Conservation (phyloP, 2,797 vertebrate species). For the Myotis planiceps region DNA sequence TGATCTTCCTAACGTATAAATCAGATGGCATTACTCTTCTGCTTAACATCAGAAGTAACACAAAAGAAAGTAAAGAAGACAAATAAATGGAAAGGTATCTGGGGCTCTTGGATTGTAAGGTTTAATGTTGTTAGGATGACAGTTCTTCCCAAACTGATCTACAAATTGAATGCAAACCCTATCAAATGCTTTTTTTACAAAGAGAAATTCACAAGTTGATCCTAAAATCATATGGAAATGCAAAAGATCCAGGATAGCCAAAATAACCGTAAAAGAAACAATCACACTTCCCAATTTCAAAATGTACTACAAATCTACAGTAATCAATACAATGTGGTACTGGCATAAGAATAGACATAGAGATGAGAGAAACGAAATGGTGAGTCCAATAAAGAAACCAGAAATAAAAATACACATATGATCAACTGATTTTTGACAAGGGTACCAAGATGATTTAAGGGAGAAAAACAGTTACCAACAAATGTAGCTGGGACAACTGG, state of each 20-base stretch:
- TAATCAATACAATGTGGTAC: neutral
- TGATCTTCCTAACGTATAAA: neutral
- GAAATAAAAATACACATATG: neutral
- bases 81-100: neutral
- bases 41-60: neutral
- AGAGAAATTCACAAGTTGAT: neutral
- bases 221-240: neutral
- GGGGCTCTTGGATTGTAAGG: neutral
- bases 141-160: neutral
- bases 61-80: neutral
- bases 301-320: neutral
- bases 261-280: conserved; percentile 17
- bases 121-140: neutral
- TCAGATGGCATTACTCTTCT: neutral
- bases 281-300: neutral
- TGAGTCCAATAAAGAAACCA: neutral
- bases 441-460: neutral
- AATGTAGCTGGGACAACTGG: neutral
- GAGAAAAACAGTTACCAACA: neutral
- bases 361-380: neutral
- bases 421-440: neutral
- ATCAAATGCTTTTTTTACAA: neutral
- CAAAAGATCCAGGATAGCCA: neutral
- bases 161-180: neutral
- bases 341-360: neutral